Percentiles rank a stretch among this genome's conserved stretches.
phyloP scores from a whole-genome alignment of 2,888 invertebrate species.

The Netelia fuscicornis region DNA sequence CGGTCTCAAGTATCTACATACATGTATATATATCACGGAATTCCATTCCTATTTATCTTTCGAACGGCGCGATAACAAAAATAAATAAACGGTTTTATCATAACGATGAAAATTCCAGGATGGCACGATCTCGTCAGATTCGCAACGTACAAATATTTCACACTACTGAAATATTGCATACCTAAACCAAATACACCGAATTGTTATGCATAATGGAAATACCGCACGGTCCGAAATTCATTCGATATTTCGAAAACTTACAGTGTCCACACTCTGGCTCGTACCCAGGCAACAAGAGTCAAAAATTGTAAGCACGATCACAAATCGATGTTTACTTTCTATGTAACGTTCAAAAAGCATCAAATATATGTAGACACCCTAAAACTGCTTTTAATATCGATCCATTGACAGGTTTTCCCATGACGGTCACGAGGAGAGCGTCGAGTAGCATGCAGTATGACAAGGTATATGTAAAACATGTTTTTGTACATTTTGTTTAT shows the following conservation, averaged over 20 bases:
- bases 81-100: constrained; percentile 9
- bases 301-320: constrained; percentile 46
- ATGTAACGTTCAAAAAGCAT: constrained; percentile 53
- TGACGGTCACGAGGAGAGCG: too few species aligned
- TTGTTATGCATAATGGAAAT: constrained; percentile 49
- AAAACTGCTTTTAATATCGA: constrained; percentile 41
- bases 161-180: not conserved
- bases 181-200: constrained; percentile 9
- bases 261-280: constrained; percentile 9
- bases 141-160: not conserved
- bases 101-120: not conserved
- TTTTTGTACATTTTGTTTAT: too few species aligned
- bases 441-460: too few species aligned
- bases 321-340: constrained; percentile 33
- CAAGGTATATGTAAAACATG: too few species aligned
- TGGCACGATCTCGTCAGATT: not conserved
- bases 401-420: too few species aligned
- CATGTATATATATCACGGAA: constrained; percentile 6
- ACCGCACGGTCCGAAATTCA: constrained; percentile 33
- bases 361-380: not conserved
- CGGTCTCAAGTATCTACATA: constrained; percentile 15
- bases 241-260: constrained; percentile 46
- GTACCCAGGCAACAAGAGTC: constrained; percentile 23
- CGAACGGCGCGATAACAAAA: not conserved
- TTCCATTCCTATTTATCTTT: constrained; percentile 3